Evolutionary conservation across 2,797 vertebrate genomes (phyloP).

Genomic region (Picus viridis): DNA sequence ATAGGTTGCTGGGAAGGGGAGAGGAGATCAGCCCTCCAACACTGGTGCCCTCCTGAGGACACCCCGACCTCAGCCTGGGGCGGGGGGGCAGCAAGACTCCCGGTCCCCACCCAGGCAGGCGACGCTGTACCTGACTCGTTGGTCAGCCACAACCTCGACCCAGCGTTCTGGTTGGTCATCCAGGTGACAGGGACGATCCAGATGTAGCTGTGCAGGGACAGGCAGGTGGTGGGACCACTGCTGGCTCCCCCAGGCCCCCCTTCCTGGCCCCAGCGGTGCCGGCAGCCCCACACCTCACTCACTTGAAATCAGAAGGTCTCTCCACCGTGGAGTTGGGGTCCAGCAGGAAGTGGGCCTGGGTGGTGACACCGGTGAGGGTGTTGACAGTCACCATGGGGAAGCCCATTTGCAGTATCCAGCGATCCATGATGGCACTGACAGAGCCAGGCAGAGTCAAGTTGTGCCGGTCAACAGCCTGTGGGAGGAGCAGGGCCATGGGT

Average conservation of each 20-base stretch:
- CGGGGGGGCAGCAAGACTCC: not conserved
- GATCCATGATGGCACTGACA: conserved; percentile 88
- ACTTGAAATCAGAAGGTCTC: conserved; percentile 87
- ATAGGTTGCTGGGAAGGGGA: not conserved
- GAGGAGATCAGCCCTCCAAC: not conserved
- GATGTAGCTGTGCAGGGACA: conserved; percentile 80
- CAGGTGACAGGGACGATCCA: conserved; percentile 91
- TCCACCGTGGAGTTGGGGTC: conserved; percentile 81
- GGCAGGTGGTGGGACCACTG: not conserved
- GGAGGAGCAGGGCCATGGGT: fast-evolving
- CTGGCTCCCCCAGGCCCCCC: fast-evolving
- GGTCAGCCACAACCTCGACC: conserved; percentile 81
- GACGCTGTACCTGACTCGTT: fast-evolving
- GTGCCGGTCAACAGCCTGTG: conserved; percentile 78
- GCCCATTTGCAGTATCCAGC: conserved; percentile 96
- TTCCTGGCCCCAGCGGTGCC: fast-evolving
- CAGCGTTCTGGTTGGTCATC: not conserved
- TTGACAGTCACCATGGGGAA: conserved; percentile 90
- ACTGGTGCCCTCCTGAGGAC: not conserved
- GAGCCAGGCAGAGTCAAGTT: conserved; percentile 47
- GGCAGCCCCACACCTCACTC: not conserved
- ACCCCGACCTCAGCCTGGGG: fast-evolving
- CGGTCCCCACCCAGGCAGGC: fast-evolving
- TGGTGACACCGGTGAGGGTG: conserved; percentile 79
- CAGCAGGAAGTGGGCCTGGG: conserved; percentile 91